A percentile compares a stretch with the other conserved stretches of the same genome.
Evolutionary conservation across 2,888 invertebrate species (phyloP).

Genomic region (Lasioglossum marginatum): DNA sequence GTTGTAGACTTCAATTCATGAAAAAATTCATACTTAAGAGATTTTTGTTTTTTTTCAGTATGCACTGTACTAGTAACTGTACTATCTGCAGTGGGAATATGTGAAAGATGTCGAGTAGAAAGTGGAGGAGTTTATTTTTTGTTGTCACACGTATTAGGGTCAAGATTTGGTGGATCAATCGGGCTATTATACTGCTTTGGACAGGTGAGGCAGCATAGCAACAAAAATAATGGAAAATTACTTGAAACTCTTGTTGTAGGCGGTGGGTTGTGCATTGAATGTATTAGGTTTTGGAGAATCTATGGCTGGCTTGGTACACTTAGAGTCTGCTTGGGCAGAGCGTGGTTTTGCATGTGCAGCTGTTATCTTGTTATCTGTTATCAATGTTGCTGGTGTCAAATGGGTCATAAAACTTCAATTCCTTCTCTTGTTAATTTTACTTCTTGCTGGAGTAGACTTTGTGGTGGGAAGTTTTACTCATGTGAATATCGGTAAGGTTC

Average conservation of each 20-base stretch:
- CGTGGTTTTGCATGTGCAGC: conserved; percentile 95
- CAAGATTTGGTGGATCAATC: conserved; percentile 96
- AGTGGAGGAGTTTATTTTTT: conserved; percentile 99
- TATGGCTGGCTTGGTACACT: conserved; percentile 93
- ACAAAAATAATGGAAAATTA: conserved; percentile 22
- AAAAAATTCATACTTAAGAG: background rate
- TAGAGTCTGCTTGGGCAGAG: conserved; percentile 92
- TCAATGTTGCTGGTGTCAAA: conserved; percentile 98
- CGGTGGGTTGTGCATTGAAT: conserved; percentile 97
- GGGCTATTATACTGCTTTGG: conserved; percentile 98
- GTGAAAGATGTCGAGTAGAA: conserved; percentile 97
- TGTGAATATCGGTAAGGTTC: conserved; percentile 88
- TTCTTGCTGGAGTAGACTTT: conserved; percentile 96
- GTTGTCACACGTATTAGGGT: conserved; percentile 96
- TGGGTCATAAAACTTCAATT: conserved; percentile 99
- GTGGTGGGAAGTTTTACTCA: conserved; percentile 96
- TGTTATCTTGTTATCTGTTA: conserved; percentile 93
- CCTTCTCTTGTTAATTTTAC: conserved; percentile 92
- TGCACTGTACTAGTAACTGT: conserved; percentile 96
- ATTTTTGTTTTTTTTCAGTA: conserved; percentile 86
- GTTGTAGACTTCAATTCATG: background rate
- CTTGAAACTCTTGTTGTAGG: conserved; percentile 86
- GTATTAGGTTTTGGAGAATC: conserved; percentile 99
- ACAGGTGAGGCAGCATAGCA: conserved; percentile 87
- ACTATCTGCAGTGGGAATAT: conserved; percentile 97